Base-by-base conservation (phyloP, 53 echinoderm and acorn worm genomes). In the Paelopatides confundens region DNA sequence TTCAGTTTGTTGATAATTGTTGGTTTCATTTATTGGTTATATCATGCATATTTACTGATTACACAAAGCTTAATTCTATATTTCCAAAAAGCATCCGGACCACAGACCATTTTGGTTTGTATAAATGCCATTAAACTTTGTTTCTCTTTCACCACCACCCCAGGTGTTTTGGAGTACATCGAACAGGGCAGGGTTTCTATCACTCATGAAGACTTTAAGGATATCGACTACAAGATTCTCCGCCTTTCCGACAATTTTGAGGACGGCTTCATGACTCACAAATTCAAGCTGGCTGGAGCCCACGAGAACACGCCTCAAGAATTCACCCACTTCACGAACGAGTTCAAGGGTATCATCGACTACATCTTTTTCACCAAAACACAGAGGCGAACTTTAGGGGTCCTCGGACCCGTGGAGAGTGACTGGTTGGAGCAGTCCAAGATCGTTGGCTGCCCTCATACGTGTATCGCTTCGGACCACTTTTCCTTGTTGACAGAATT, bases 261-360 rank as follows among this genome's bases (percentile, higher is more conserved):
- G 43, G 93, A 98, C 77, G 97, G 97, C 8, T 89, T 95, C 89
- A 92, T 98, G 71, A 69, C 91, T 8, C 95, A 98, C 37, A 85
- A 94, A 53, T 98, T 98, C 88, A 88, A 92, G 33, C 89, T 98
- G 48, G 89, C 85, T 62, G 67, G 99, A 76, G 94, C 92, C 23
- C 95, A 98, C 88, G 89, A 94, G 82, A 89, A 95, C 88, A 95
- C 92, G 82, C 92, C 92, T 37, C 86, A 95, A 92, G 92, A 95
- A 71, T 95, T 85, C 92, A 98, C 99, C 66, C 95, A 98, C 89
- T 95, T 90, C 91, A 98, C 99, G 67, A 96, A 86, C 84, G 99
- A 98, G 28, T 98, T 98, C 94, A 98, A 98, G 67, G 99, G 99
- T 14, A 91, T 95, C 70, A 98, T 98, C 39, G 99, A 98, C 76